Evolutionary conservation across 2,797 vertebrate species (phyloP).

Genomic region (Pelochelys cantorii): DNA sequence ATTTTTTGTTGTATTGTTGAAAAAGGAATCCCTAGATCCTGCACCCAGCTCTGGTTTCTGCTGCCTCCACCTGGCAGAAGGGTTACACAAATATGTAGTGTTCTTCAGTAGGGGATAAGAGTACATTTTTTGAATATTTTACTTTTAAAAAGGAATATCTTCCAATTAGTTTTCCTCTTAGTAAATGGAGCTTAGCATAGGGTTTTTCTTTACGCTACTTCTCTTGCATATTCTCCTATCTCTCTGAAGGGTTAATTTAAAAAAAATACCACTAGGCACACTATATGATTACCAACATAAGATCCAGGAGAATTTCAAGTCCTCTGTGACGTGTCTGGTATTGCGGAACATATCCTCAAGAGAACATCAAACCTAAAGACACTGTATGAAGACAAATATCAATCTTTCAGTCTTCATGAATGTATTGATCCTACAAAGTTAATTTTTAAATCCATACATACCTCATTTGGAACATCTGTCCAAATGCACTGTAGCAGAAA

Average conservation of each 20-base stretch:
- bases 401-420: not conserved
- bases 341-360: not conserved
- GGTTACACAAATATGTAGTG: not conserved
- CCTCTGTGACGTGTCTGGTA: not conserved
- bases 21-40: too few relatives aligned
- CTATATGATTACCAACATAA: not conserved
- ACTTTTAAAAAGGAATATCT: not conserved
- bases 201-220: not conserved
- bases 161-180: not conserved
- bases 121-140: not conserved
- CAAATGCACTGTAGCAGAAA: not conserved
- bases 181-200: not conserved
- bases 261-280: not conserved
- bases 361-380: not conserved
- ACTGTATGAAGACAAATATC: not conserved
- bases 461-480: not conserved
- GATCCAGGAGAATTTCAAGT: conserved; percentile 20
- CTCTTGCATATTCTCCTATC: not conserved
- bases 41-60: too few relatives aligned
- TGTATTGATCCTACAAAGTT: not conserved
- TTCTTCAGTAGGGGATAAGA: not conserved
- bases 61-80: too few relatives aligned
- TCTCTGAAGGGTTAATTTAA: not conserved
- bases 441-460: not conserved
- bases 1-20: too few relatives aligned